These are phyloP conservation scores for Ariopsis seemanni DNA, from an alignment of 2,113 vertebrate species.

Conservation along the genomic window DNA sequence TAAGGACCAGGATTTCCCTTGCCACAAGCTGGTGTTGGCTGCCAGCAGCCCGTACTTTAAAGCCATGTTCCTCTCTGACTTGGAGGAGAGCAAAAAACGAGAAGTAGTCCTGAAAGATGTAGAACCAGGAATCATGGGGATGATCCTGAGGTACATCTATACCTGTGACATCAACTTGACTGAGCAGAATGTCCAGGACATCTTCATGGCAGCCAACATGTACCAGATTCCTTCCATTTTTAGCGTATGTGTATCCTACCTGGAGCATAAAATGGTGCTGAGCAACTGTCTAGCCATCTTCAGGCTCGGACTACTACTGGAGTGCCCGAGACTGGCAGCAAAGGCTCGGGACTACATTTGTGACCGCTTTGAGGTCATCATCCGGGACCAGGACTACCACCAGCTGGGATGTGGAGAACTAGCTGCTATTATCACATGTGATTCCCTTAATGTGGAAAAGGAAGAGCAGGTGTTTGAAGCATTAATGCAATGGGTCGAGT, in stretches of 20 bases:
- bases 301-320: conserved; percentile 89
- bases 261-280: conserved; percentile 91
- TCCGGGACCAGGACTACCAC: conserved; percentile 86
- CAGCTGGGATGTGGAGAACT: conserved; percentile 85
- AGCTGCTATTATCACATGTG: conserved; percentile 86
- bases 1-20: conserved; percentile 90
- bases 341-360: conserved; percentile 90
- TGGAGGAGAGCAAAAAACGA: conserved; percentile 84
- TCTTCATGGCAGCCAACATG: conserved; percentile 91
- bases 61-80: conserved; percentile 85
- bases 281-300: conserved; percentile 96
- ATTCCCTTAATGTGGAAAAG: conserved; percentile 85
- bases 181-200: conserved; percentile 92
- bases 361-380: conserved; percentile 82
- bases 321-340: conserved; percentile 88
- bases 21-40: conserved; percentile 91
- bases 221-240: conserved; percentile 98
- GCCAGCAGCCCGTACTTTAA: conserved; percentile 95
- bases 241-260: conserved; percentile 93
- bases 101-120: conserved; percentile 91
- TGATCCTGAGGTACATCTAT: conserved; percentile 94
- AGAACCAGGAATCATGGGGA: conserved; percentile 85
- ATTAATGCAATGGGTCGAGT: conserved; percentile 85
- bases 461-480: conserved; percentile 91
- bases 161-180: conserved; percentile 91